A percentile compares a stretch with the other conserved stretches of the same genome.
These are phyloP conservation scores for Hyposoter didymator DNA, from an alignment of 2,888 invertebrate species.

Conservation along the genomic window DNA sequence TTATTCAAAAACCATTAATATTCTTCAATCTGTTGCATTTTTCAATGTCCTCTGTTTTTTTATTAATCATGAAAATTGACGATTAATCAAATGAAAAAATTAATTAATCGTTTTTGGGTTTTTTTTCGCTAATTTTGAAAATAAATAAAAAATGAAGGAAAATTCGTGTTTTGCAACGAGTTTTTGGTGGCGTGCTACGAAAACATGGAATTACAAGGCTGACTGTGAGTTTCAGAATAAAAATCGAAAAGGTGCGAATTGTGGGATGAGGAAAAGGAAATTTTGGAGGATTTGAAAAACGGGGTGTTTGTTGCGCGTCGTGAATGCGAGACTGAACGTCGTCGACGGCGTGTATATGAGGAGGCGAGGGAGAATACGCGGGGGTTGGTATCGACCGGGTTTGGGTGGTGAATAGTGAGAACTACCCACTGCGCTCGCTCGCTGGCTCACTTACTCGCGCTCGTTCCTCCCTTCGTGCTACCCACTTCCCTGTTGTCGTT, in stretches of 20 bases:
- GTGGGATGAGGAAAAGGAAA: background rate
- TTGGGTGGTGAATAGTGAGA: conserved; percentile 59
- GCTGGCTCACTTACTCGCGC: conserved; percentile 14
- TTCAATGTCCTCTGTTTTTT: too few species aligned
- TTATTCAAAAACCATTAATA: too few species aligned
- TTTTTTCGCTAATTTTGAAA: too few species aligned
- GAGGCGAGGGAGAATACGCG: conserved; percentile 62
- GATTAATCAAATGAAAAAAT: too few species aligned
- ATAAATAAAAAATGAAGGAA: background rate
- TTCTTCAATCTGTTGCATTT: too few species aligned
- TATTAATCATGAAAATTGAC: too few species aligned
- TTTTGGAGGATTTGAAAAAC: conserved; percentile 25
- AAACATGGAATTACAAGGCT: background rate
- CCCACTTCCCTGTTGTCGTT: background rate
- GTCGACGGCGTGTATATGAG: conserved; percentile 47
- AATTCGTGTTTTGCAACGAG: background rate
- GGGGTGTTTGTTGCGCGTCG: conserved; percentile 19
- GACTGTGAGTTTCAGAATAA: background rate
- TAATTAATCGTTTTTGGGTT: too few species aligned
- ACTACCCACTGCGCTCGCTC: conserved; percentile 52
- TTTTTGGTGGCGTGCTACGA: background rate
- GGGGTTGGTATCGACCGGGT: conserved; percentile 79
- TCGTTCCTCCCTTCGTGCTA: conserved; percentile 40
- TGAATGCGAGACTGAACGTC: conserved; percentile 61
- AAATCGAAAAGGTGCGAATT: conserved; percentile 13